Evolutionary conservation across 2,797 vertebrate genomes (phyloP).

Genomic region (Phrynocephalus guinanensis): DNA sequence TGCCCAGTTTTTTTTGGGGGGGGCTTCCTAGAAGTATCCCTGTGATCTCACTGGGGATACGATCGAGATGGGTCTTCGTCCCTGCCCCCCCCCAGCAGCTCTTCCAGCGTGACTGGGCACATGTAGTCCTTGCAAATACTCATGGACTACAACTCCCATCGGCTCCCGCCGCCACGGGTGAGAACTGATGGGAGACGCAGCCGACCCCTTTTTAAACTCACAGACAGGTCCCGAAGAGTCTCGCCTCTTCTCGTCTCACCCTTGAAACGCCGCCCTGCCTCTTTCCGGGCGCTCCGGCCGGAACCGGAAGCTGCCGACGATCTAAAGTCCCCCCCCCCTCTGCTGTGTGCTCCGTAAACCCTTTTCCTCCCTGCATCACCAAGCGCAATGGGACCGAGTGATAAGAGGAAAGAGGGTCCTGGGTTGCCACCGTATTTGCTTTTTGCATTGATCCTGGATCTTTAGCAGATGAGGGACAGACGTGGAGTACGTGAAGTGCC

Average conservation of each 20-base stretch:
- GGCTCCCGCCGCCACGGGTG: too few species aligned
- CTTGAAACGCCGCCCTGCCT: neutral
- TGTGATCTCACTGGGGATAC: neutral
- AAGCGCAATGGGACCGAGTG: neutral
- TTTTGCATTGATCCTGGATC: neutral
- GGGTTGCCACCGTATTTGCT: neutral
- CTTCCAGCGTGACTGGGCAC: neutral
- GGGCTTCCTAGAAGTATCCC: neutral
- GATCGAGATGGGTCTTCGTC: neutral
- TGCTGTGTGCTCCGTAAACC: neutral
- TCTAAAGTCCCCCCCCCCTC: too few species aligned
- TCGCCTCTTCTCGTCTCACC: neutral
- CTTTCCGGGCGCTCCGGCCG: neutral
- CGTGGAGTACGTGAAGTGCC: neutral
- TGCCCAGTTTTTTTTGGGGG: neutral
- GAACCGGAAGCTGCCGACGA: slow-evolving; percentile 20
- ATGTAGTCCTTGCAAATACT: neutral
- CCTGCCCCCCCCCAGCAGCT: neutral
- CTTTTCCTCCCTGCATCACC: neutral
- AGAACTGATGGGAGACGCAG: neutral
- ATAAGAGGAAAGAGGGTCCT: neutral
- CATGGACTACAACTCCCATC: neutral
- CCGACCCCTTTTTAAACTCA: neutral
- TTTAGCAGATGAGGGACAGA: neutral
- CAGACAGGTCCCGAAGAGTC: neutral